Base-by-base conservation (phyloP, 1,140 invertebrate genomes). In the Battus philenor region DNA sequence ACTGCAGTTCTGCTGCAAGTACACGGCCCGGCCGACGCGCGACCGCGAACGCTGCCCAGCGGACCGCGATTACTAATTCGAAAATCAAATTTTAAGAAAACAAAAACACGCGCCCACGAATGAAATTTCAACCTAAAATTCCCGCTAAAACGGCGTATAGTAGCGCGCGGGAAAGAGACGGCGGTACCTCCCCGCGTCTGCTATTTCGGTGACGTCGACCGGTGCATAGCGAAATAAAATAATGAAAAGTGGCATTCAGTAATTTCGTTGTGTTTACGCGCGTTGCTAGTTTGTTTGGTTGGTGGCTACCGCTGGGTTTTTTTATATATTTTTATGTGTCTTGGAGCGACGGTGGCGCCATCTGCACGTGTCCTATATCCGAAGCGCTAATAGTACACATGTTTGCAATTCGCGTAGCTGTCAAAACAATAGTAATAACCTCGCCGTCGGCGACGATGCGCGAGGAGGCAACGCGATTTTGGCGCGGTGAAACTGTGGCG, bases 211-310 rank as follows among this genome's bases (percentile, higher is more conserved):
- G 74, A 78, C 74, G 76, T 76, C 68, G 73, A 44, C 57, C 76
- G 72, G 68, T 82, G 78, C 73, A 79, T 79, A 79, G 74, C 60
- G 65, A 75, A 80, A 78, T 77, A 76, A 67, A 68, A 78, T 79
- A 74, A 80, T 83, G 79, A 79, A 80, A 83, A 80, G 75, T 80
- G 75, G 70, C 79, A 76, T 76, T 79, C 63, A 79, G 77, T 83
- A 75, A 79, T 68, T 83, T 80, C 61, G 73, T 69, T 72, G 79
- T 83, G 76, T 83, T 83, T 83, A 83, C 74, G 74, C 74, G 79
- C 68, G 71, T 75, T 76, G 74, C 77, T 77, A 77, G 77, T 75
- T 76, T 73, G 67, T 73, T 78, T 65, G 50, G 75, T 67, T 70
- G 52, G 45, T 31, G 38, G 22, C 13, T 22, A 38, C 26, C n/a